Percentiles rank a stretch among this genome's conserved stretches.
These are phyloP conservation scores for Laodelphax striatellus DNA, from an alignment of 1,140 invertebrate genomes.

Conservation along the genomic window DNA sequence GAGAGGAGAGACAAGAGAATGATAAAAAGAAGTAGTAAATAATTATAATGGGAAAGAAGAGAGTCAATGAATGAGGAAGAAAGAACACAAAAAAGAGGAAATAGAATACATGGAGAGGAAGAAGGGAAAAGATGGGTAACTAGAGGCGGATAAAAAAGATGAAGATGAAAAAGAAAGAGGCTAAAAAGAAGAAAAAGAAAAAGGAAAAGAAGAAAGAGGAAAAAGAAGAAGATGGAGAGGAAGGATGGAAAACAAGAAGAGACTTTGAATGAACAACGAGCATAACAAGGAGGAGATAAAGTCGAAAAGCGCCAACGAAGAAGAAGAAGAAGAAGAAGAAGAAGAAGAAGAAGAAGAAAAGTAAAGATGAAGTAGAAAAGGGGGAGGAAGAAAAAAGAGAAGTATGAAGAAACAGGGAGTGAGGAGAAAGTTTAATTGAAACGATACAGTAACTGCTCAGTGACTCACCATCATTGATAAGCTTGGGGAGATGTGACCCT, in stretches of 20 bases:
- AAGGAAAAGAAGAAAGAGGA: background rate
- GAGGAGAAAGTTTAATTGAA: background rate
- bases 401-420: background rate
- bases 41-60: no score
- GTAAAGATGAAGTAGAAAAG: background rate
- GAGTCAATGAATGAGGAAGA: no score
- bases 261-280: no score
- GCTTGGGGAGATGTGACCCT: background rate
- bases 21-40: background rate
- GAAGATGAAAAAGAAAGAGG: background rate
- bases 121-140: background rate
- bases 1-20: no score
- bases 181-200: background rate
- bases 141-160: background rate
- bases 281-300: no score
- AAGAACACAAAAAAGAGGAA: background rate
- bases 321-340: background rate
- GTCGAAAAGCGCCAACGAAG: no score
- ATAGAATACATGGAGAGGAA: no score
- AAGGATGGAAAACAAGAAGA: background rate
- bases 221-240: background rate
- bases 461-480: background rate
- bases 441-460: background rate
- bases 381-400: background rate
- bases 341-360: background rate